Conservation (phyloP, 1,140 invertebrate species). For the Eurosta solidaginis region DNA sequence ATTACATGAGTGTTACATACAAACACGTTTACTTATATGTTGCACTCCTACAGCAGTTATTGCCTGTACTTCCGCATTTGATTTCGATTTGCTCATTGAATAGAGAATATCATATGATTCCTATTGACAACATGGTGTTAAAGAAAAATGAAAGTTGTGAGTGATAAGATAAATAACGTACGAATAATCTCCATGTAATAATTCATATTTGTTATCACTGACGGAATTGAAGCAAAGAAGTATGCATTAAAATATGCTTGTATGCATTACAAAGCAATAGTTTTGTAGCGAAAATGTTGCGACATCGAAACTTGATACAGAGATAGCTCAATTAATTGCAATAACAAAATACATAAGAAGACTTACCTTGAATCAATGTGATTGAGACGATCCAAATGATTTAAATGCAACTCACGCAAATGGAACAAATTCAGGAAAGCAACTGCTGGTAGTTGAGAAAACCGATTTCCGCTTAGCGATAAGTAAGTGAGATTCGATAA, state of each 20-base stretch:
- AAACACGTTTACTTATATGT: neutral
- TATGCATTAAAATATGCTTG: neutral
- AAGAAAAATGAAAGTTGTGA: neutral
- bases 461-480: slow-evolving; percentile 76
- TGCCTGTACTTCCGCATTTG: neutral
- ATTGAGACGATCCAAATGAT: slow-evolving; percentile 68
- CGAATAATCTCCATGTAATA: too few relatives aligned
- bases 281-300: neutral
- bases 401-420: slow-evolving; percentile 73
- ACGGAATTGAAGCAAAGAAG: neutral
- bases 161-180: neutral
- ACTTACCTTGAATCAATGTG: slow-evolving; percentile 68
- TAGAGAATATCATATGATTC: neutral
- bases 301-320: too few relatives aligned
- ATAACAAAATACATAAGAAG: too few relatives aligned
- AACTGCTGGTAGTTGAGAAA: slow-evolving; percentile 70
- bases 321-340: too few relatives aligned
- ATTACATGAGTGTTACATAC: too few relatives aligned
- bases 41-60: too few relatives aligned
- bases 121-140: neutral
- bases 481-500: slow-evolving; percentile 74
- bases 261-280: neutral
- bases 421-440: slow-evolving; percentile 82
- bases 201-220: too few relatives aligned
- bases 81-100: neutral